Evolutionary conservation across 2,113 vertebrate genomes (phyloP), one percentile per base, ranked within the genome.

Genomic region (Cyprinus carpio): DNA sequence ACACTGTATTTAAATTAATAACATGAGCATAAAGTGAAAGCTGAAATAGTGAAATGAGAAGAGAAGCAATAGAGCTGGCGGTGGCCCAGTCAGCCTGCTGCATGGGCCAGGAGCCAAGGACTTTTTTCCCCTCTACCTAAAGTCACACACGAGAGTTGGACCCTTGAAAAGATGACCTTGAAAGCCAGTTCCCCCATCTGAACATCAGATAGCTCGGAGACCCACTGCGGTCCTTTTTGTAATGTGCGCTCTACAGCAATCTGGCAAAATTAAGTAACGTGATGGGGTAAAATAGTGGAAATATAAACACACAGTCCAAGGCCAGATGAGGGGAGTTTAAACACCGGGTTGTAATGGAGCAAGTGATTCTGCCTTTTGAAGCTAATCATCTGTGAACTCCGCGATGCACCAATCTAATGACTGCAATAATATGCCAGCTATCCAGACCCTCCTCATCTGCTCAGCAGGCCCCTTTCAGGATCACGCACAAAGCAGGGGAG

Each of bases 361-460:
- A 92, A 93, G 89, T 90, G 92, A 94, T 94, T 94, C 90, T 92
- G 91, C 83, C 93, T 91, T 94, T 93, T 93, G 92, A 94, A 93
- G 92, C 91, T 93, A 94, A 94, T 93, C 91, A 94, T 92, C 92
- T 92, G 92, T 93, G 92, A 94, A 92, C 92, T 88, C 88, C 16
- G 72, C 80, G 85, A 94, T 92, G 89, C 90, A 91, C 89, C 72
- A 49, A 90, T 92, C 91, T 93, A 93, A 93, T 91, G 92, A 94
- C 92, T 93, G 92, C 92, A 94, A 93, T 90, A 93, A 93, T 92
- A 93, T 91, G 85, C 77, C 83, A 40, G 92, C 90, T 54, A 88
- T 91, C 88, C 91, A 91, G 90, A 85, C 34, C 75, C 87, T 89
- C 90, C 89, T 94, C 94, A 94, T 94, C 93, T 94, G 94, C 77